phyloP scores from a whole-genome alignment of 2,888 invertebrate genomes.

The Thecophora atra region DNA sequence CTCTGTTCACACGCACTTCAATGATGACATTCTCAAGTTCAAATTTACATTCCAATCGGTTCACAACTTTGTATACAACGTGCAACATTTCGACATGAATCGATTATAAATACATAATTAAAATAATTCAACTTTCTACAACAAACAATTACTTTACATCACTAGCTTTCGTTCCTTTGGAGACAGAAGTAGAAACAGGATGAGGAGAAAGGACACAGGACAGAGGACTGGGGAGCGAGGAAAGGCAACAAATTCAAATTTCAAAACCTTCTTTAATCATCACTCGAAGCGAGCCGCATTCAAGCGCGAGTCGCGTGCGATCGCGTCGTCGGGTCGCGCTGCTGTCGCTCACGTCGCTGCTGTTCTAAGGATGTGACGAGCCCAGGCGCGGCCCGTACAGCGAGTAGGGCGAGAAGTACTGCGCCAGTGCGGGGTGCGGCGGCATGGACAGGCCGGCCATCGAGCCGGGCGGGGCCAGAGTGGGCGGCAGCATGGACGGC shows the following conservation, averaged over 20 bases:
- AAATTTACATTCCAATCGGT: conserved; percentile 22
- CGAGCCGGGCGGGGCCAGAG: conserved; percentile 71
- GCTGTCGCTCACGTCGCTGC: conserved; percentile 3
- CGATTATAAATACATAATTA: conserved; percentile 35
- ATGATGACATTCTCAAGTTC: conserved; percentile 35
- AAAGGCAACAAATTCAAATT: conserved; percentile 31
- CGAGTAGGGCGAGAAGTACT: conserved; percentile 89
- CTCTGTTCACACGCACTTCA: conserved; percentile 16
- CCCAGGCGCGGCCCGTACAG: conserved; percentile 85
- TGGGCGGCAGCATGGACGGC: conserved; percentile 78
- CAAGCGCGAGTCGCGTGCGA: conserved; percentile 1
- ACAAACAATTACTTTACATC: conserved; percentile 44
- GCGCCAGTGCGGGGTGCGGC: conserved; percentile 80
- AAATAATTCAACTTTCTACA: conserved; percentile 34
- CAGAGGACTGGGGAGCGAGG: conserved; percentile 12
- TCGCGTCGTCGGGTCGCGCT: conserved; percentile 13
- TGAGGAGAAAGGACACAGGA: conserved; percentile 2
- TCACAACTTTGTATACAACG: conserved; percentile 27
- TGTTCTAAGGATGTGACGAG: conserved; percentile 78
- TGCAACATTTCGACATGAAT: conserved; percentile 36
- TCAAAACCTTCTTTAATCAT: conserved; percentile 23
- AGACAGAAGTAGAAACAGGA: background rate
- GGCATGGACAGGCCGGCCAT: conserved; percentile 71
- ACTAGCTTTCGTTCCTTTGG: conserved; percentile 45
- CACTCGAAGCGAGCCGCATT: conserved; percentile 23